phyloP scores from a whole-genome alignment of 2,797 vertebrate genomes.

The Sebastes variabilis region DNA sequence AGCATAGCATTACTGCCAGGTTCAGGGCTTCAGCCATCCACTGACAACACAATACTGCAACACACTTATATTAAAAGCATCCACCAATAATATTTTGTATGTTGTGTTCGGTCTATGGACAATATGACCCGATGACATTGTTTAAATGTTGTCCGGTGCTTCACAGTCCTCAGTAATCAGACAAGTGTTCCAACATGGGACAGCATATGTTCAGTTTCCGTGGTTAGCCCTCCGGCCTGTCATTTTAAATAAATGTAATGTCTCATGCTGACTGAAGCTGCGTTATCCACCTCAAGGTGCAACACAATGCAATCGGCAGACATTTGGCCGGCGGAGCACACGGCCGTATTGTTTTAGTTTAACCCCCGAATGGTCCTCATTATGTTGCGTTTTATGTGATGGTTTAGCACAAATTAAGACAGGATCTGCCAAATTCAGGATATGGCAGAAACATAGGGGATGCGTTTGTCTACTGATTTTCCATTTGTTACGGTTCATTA shows the following conservation, averaged over 20 bases:
- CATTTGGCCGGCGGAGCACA: conserved; percentile 36
- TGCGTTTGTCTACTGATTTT: conserved; percentile 59
- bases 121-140: not conserved
- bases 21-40: not conserved
- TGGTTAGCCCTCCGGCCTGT: conserved; percentile 21
- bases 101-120: not conserved
- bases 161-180: conserved; percentile 18
- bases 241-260: conserved; percentile 30
- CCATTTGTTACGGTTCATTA: conserved; percentile 57
- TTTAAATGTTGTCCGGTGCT: not conserved
- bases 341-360: conserved; percentile 60
- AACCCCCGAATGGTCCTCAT: conserved; percentile 70
- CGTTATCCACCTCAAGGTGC: conserved; percentile 50
- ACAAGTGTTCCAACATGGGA: conserved; percentile 23
- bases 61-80: not conserved
- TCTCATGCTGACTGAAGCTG: conserved; percentile 25
- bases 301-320: conserved; percentile 44
- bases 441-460: conserved; percentile 44
- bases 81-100: not conserved
- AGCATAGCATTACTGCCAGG: not conserved
- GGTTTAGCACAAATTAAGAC: conserved; percentile 66
- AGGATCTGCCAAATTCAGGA: conserved; percentile 63
- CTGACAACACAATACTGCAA: not conserved
- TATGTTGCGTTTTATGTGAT: conserved; percentile 66
- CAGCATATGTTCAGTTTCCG: not conserved